Base-by-base conservation (phyloP, 2,888 invertebrate genomes). In the Dryomyza anilis region DNA sequence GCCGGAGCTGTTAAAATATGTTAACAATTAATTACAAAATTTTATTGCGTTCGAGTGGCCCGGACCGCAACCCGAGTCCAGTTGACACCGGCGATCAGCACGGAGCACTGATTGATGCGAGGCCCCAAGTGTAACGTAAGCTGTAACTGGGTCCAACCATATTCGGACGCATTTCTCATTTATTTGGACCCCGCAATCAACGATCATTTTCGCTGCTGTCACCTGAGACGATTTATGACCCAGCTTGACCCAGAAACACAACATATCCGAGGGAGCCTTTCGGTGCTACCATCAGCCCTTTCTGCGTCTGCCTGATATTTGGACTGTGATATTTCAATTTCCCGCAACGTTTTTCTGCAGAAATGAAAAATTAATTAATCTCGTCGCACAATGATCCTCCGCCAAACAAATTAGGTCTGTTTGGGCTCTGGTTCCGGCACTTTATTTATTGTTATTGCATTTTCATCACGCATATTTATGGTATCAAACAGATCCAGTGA, bases 361-460 rank as follows among this genome's bases (percentile, higher is more conserved):
- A 61, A 61, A 43, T 39, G 10, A 53, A 61, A 36, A 53, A 21
- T 61, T 61, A 61, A 61, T 61, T 39, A 43, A 29, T 53, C 50
- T 10, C 21, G 6, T 21, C 14, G 5, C 14, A 21, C 27, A 6
- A 33, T 19, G 19, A n/a, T 55, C 12, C 19, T 36, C n/a, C 33
- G 16, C 10, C 12, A 52, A n/a, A 23, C 25, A 50, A 6, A 25
- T 50, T 21, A 23, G 27, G 48, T 14, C 5, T 48, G 10, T 10
- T n/a, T n/a, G 25, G 39, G 19, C 27, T 16, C 39, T 12, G 29
- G 25, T 61, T 21, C 19, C 30, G 48, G 52, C 21, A 14, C 57
- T 36, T 48, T 63, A 67, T 65, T 67, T 67, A 64, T 65, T 62
- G 29, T 65, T 56, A 67, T 65, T 63, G 55, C 64, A 55, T 36